Percentiles rank a stretch among this genome's conserved stretches.
These are phyloP conservation scores for Semotilus atromaculatus DNA, from an alignment of 2,797 vertebrate genomes.

Conservation along the genomic window DNA sequence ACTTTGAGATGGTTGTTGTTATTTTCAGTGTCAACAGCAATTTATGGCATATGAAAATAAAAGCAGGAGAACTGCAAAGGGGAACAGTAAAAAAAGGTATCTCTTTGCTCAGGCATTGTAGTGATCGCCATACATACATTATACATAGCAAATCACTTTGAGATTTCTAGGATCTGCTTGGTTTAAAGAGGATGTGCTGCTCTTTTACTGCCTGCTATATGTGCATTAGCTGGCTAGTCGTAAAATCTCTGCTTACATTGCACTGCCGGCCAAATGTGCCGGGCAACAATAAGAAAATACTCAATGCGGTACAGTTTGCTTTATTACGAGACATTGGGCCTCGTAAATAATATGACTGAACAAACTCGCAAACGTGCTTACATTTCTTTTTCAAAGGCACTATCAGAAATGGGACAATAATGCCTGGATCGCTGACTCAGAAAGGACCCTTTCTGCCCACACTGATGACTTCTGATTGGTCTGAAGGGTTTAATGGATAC, in stretches of 20 bases:
- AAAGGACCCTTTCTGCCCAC: slow-evolving; percentile 8
- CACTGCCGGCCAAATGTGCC: slow-evolving; percentile 38
- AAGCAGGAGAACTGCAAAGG: slow-evolving; percentile 32
- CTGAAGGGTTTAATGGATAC: not conserved
- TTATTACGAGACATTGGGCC: slow-evolving; percentile 16
- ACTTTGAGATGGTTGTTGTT: slow-evolving; percentile 21
- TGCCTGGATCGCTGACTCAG: slow-evolving; percentile 29
- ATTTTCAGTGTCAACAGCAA: slow-evolving; percentile 41
- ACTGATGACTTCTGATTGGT: not conserved
- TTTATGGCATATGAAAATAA: slow-evolving; percentile 51
- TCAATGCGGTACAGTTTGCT: not conserved
- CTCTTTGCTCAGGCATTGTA: slow-evolving; percentile 25
- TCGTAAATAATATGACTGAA: slow-evolving; percentile 41
- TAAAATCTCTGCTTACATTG: slow-evolving; percentile 60
- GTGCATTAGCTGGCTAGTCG: slow-evolving; percentile 53
- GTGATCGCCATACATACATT: slow-evolving; percentile 43
- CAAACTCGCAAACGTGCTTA: slow-evolving; percentile 29
- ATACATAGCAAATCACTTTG: slow-evolving; percentile 45
- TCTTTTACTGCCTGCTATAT: slow-evolving; percentile 49
- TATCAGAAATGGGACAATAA: slow-evolving; percentile 30
- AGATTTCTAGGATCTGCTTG: slow-evolving; percentile 16
- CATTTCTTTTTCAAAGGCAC: slow-evolving; percentile 25
- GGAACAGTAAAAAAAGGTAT: slow-evolving; percentile 29
- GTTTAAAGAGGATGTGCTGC: slow-evolving; percentile 38
- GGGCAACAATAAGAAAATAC: slow-evolving; percentile 41